Evolutionary conservation across 2,797 vertebrate genomes (phyloP).

Genomic region (Malurus leucopterus): DNA sequence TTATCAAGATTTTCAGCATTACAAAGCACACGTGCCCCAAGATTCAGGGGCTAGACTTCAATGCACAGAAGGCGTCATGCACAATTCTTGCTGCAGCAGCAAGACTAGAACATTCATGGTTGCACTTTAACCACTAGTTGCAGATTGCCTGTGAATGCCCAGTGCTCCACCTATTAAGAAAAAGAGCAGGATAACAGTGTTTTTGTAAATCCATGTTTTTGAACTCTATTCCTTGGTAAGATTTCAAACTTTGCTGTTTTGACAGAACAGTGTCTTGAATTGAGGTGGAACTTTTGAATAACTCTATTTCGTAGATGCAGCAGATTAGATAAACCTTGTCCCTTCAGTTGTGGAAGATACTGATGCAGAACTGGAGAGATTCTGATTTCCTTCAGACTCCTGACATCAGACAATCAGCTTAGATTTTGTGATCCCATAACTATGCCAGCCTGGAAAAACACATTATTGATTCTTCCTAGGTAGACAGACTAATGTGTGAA

Average conservation of each 20-base stretch:
- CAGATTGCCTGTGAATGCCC: background rate
- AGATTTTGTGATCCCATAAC: background rate
- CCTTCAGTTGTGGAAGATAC: background rate
- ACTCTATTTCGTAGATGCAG: background rate
- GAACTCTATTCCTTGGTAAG: background rate
- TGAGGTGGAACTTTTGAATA: background rate
- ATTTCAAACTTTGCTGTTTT: background rate
- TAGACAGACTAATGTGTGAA: background rate
- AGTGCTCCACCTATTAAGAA: background rate
- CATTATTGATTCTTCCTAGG: background rate
- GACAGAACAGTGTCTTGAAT: background rate
- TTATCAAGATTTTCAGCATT: background rate
- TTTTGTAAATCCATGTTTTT: background rate
- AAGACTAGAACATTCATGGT: background rate
- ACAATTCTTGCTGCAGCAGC: background rate
- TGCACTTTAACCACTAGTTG: background rate
- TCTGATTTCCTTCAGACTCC: background rate
- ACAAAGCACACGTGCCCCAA: background rate
- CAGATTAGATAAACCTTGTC: background rate
- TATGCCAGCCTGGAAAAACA: background rate
- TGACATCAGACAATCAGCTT: background rate
- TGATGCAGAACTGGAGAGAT: background rate
- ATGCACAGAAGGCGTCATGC: background rate
- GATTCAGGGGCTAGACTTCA: background rate
- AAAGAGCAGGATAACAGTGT: background rate